phyloP scores from a whole-genome alignment of 2,113 vertebrate species.

The Callipepla squamata region DNA sequence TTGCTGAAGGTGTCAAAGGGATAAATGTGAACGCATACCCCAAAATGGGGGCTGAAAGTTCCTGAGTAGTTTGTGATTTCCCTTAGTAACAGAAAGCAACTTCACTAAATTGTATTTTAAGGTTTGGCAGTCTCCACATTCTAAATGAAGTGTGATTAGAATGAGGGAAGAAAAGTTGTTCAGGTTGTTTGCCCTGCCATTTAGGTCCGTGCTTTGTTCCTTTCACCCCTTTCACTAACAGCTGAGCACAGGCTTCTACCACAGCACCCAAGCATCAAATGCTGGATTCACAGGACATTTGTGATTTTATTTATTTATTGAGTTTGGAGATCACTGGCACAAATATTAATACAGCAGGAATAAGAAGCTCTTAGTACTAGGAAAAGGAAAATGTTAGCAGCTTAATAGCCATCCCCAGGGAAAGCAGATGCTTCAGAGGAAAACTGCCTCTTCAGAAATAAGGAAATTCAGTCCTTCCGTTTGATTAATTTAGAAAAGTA shows the following conservation, averaged over 20 bases:
- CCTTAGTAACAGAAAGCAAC: fast-evolving
- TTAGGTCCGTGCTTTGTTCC: background rate
- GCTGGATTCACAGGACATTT: background rate
- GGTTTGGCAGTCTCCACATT: background rate
- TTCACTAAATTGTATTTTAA: background rate
- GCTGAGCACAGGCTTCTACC: background rate
- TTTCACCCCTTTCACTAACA: background rate
- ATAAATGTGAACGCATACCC: background rate
- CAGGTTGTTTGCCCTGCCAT: background rate
- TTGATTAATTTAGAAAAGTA: background rate
- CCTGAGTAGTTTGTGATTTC: background rate
- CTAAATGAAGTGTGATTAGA: background rate
- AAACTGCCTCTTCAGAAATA: background rate
- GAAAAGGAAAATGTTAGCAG: background rate
- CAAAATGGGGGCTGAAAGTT: background rate
- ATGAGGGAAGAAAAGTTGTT: background rate
- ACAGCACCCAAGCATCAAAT: background rate
- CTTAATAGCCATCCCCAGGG: background rate
- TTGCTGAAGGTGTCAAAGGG: background rate
- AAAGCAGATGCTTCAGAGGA: background rate
- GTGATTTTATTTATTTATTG: background rate
- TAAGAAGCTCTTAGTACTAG: background rate
- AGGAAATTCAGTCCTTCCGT: background rate
- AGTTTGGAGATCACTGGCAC: background rate
- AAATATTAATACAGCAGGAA: background rate